phyloP scores from a whole-genome alignment of 1,140 invertebrate species.

The Nylanderia fulva region DNA sequence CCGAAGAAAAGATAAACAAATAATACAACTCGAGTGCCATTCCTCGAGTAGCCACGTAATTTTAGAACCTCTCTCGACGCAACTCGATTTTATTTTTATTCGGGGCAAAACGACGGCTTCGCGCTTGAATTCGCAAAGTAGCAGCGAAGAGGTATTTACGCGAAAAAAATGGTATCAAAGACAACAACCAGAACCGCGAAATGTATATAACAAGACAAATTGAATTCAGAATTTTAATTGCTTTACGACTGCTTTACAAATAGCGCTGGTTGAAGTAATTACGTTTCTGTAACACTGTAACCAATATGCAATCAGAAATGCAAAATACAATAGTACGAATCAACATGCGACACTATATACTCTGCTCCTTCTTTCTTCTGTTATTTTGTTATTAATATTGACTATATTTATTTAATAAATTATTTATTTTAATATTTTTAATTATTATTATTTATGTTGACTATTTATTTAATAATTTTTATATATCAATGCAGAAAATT shows the following conservation, averaged over 20 bases:
- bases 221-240: neutral
- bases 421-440: neutral
- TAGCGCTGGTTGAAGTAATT: neutral
- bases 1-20: slow-evolving; percentile 33
- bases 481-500: slow-evolving; percentile 8
- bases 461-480: neutral
- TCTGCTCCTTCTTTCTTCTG: neutral
- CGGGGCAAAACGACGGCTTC: neutral
- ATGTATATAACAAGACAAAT: neutral
- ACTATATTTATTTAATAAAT: neutral
- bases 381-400: neutral
- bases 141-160: neutral
- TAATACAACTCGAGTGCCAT: neutral
- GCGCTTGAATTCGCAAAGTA: neutral
- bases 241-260: neutral
- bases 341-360: neutral
- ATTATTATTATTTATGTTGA: neutral
- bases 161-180: neutral
- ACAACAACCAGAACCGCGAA: neutral
- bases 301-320: neutral
- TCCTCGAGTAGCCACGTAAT: slow-evolving; percentile 64
- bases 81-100: slow-evolving; percentile 73
- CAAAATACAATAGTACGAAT: neutral
- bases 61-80: slow-evolving; percentile 70
- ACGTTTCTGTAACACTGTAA: neutral